Conservation (phyloP, 1,140 invertebrate species). For the Camponotus pennsylvanicus region DNA sequence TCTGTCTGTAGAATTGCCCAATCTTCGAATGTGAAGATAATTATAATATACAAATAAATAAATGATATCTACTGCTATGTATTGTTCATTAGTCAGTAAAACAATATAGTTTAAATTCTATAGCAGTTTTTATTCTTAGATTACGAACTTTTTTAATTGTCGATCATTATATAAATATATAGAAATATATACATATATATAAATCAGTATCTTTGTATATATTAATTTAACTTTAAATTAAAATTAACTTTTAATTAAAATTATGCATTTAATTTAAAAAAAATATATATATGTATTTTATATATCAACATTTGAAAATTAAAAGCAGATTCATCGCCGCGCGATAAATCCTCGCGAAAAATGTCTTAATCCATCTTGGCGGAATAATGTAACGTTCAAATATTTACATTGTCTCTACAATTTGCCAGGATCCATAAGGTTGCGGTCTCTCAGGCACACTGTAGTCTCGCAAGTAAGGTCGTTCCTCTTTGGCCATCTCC, state of each 20-base stretch:
- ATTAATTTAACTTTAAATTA: not conserved
- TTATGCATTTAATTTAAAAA: not conserved
- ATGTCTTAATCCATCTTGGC: conserved; percentile 11
- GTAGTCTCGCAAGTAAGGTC: conserved; percentile 85
- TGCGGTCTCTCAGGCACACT: conserved; percentile 85
- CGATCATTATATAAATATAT: not conserved
- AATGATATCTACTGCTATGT: not conserved
- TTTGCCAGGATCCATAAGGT: conserved; percentile 90
- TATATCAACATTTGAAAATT: not conserved
- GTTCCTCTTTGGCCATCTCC: conserved; percentile 78
- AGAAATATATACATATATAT: not conserved
- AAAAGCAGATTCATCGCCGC: not conserved
- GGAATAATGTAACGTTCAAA: conserved; percentile 41
- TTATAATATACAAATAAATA: not conserved
- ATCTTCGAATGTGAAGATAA: not conserved
- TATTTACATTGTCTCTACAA: conserved; percentile 87
- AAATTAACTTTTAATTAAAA: too few species aligned
- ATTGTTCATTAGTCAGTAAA: not conserved
- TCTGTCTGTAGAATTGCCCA: not conserved
- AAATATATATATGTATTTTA: not conserved
- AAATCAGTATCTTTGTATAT: not conserved
- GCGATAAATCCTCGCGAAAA: conserved; percentile 31
- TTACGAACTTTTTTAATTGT: not conserved
- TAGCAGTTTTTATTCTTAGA: not conserved
- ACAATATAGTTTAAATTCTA: not conserved